These are phyloP conservation scores for Cheilosia grossa DNA, from an alignment of 2,888 invertebrate genomes.

Conservation along the genomic window DNA sequence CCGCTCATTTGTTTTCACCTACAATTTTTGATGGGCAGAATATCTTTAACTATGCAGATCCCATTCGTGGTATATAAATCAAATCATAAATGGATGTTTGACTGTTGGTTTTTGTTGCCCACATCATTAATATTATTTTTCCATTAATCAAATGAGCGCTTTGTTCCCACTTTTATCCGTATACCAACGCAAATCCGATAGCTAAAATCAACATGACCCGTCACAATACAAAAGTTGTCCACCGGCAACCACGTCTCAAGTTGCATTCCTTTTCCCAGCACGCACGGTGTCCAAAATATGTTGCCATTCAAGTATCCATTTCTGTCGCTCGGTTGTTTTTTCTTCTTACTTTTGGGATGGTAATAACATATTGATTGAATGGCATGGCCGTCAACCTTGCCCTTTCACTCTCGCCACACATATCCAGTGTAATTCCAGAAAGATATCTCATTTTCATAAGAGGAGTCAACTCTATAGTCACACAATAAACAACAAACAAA, in stretches of 20 bases:
- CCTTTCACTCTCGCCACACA: slow-evolving; percentile 41
- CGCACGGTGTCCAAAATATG: slow-evolving; percentile 6
- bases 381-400: slow-evolving; percentile 31
- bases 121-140: not conserved
- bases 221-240: slow-evolving; percentile 15
- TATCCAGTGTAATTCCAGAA: slow-evolving; percentile 7
- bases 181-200: not conserved
- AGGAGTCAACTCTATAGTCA: slow-evolving; percentile 13
- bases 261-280: slow-evolving; percentile 10
- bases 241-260: slow-evolving; percentile 25
- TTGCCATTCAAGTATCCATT: slow-evolving; percentile 20
- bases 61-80: too few relatives aligned
- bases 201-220: not conserved
- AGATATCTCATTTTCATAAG: not conserved
- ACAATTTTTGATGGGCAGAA: too few relatives aligned
- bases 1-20: too few relatives aligned
- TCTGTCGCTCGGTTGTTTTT: not conserved
- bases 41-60: too few relatives aligned
- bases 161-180: slow-evolving; percentile 1
- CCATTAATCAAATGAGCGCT: slow-evolving; percentile 36
- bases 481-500: slow-evolving; percentile 41
- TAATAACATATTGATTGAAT: slow-evolving; percentile 19
- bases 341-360: slow-evolving; percentile 4
- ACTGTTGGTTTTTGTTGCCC: too few relatives aligned
- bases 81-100: too few relatives aligned